Evolutionary conservation across 2,888 invertebrate species (phyloP), one percentile per base, ranked within the genome.

Genomic region (Troglohyphantes excavatus): DNA sequence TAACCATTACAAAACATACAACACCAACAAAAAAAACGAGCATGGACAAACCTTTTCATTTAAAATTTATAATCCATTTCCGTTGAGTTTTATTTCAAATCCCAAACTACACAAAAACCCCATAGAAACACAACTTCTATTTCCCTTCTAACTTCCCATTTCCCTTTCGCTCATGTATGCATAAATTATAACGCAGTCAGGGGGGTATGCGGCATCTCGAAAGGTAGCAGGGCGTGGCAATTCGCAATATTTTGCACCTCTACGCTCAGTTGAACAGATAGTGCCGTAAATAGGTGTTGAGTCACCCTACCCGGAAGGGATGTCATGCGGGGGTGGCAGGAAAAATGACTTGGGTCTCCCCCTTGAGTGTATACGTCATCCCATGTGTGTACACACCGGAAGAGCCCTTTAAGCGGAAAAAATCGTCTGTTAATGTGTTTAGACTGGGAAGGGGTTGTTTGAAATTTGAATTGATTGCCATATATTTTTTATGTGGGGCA

Each of bases 221-320:
- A 17, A 26, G 17, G 72, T 26, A 46, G 23, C 46, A 27, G 26
- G 26, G 23, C 72, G 72, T 72, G 72, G 23, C 63, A 65, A 26
- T 61, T 39, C 39, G 26, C 78, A 39, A 43, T 78, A 78, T 65
- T 78, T 78, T 39, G 63, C 78, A 65, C 39, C 78, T 78, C 21
- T 19, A 13, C 65, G 3, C 65, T 39, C 65, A 23, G 46, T 63
- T n/a, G 78, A 23, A 65, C 39, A 65, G 39, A 39, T n/a, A 26
- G 33, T 17, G n/a, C 59, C 27, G n/a, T 17, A 27, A 43, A 39
- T 39, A 78, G 78, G 65, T 78, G 78, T 78, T 78, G 78, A 78
- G 39, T 78, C 78, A 78, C 23, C n/a, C 39, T 72, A 33, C 65
- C 63, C 43, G 0, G 63, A 43, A 29, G 27, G 29, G 19, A n/a